Evolutionary conservation across 2,113 vertebrate species (phyloP), one percentile per base, ranked within the genome.

Genomic region (Rhinogobius similis): DNA sequence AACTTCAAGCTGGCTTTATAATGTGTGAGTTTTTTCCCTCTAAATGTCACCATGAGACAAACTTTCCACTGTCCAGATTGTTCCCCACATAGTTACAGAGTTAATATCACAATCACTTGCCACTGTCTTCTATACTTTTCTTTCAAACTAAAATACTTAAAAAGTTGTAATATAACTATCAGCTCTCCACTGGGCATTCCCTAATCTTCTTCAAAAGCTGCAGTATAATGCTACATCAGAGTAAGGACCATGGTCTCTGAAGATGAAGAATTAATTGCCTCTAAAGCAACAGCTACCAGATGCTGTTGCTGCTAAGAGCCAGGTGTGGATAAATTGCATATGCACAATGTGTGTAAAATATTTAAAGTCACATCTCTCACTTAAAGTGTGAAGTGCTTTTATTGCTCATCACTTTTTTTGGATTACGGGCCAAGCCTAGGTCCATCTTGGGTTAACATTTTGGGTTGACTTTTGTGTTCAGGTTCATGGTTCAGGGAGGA

Each of bases 311-410:
- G 78, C 88, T 87, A 71, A 87, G 77, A 86, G 87, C 81, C 91
- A 94, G 92, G 88, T 93, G 91, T 90, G 85, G 85, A 86, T 69
- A 86, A 90, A 91, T 90, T 90, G 84, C 90, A 88, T 89, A 90
- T 85, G 89, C 86, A 91, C 86, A 86, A 88, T 91, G 88, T 88
- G 87, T 89, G 86, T 91, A 91, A 92, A 93, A 93, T 93, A 94
- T 93, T 94, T 93, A 93, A 92, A 92, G 85, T 92, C 82, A 89
- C 90, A 91, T 93, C 91, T 91, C 86, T 90, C 91, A 92, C 87
- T 88, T 92, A 90, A 86, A 89, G 85, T 87, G 86, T 77, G 81
- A 89, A 90, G 89, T 89, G 91, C 81, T 93, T 93, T 93, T 93
- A 93, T 90, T 89, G 90, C 87, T 86, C 86, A 89, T 92, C 90